phyloP scores from a whole-genome alignment of 2,888 invertebrate genomes.

The Anodontia alba region DNA sequence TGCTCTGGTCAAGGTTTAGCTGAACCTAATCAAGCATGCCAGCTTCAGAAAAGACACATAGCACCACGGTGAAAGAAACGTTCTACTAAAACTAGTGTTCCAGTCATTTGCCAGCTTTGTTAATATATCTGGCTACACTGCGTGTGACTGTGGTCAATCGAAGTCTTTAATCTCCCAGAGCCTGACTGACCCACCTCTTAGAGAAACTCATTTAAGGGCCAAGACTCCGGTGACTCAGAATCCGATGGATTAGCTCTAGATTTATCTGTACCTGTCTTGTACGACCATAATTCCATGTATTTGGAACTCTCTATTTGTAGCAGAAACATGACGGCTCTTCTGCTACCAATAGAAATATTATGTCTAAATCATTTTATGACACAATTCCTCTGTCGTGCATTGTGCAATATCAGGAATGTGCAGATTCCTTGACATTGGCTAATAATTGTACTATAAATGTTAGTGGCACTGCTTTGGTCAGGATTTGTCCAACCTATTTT shows the following conservation, averaged over 20 bases:
- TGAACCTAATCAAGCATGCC: conserved; percentile 1
- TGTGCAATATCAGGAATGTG: no score
- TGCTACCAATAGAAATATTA: background rate
- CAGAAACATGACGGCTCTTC: background rate
- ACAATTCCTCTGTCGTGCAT: no score
- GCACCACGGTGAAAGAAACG: no score
- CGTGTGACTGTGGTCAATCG: background rate
- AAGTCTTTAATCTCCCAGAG: no score
- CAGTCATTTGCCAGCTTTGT: conserved; percentile 12
- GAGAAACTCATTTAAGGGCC: background rate
- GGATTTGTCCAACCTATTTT: no score
- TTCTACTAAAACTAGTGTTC: background rate
- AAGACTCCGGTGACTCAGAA: background rate
- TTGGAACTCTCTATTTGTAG: background rate
- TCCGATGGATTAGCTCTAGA: no score
- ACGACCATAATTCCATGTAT: background rate
- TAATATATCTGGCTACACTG: background rate
- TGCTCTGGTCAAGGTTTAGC: background rate
- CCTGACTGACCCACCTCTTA: conserved; percentile 5
- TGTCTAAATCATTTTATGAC: background rate
- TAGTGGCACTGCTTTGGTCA: no score
- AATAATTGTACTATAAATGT: no score
- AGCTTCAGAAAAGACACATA: conserved; percentile 20
- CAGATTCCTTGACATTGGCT: no score
- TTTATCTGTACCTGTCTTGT: no score